Conservation (phyloP, 2,797 vertebrate species). For the Enteromius trimaculatus region DNA sequence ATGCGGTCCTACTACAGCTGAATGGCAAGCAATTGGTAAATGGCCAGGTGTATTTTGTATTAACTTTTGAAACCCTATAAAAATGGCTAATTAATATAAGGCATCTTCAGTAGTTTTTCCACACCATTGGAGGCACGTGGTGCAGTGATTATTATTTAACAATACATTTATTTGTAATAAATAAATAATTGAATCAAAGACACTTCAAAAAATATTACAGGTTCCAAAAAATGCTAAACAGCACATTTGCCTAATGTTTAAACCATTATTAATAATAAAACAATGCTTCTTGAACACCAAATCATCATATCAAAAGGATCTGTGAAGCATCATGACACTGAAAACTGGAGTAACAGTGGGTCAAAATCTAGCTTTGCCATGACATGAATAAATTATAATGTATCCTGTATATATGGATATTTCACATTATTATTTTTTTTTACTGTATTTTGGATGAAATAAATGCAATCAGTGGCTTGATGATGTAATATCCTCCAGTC, state of each 20-base stretch:
- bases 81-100: neutral
- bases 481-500: slow-evolving; percentile 6
- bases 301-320: neutral
- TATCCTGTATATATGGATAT: no score
- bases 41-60: neutral
- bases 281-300: neutral
- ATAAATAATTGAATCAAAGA: neutral
- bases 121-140: neutral
- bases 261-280: neutral
- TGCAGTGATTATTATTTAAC: neutral
- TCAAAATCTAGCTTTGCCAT: neutral
- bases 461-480: neutral
- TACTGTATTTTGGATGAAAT: neutral
- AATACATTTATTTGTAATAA: neutral
- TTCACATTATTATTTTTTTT: neutral
- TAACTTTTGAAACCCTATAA: neutral
- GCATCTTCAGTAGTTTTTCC: neutral
- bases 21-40: slow-evolving; percentile 25
- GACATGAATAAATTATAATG: neutral
- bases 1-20: neutral
- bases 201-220: no score
- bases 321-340: slow-evolving; percentile 1
- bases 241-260: neutral
- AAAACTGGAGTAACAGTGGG: neutral
- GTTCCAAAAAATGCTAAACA: neutral